Percentiles rank a stretch among this genome's conserved stretches.
These are phyloP conservation scores for Vulpes vulpes DNA, from an alignment of 2,113 vertebrate species.

Conservation along the genomic window DNA sequence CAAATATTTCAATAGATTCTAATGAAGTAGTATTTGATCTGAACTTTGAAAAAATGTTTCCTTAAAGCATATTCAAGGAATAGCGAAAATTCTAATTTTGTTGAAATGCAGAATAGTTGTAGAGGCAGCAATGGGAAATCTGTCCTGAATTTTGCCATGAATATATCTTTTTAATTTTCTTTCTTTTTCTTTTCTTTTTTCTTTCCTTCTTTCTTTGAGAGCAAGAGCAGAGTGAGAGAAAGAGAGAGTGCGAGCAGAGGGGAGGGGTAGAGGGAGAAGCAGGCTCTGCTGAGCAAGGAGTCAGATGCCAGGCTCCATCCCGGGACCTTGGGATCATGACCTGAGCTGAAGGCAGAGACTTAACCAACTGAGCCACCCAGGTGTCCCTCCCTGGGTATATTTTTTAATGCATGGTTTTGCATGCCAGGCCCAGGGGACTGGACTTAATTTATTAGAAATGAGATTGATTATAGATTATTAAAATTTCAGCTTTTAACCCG, in stretches of 20 bases:
- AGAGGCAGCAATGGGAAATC: background rate
- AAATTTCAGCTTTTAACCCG: slow-evolving; percentile 23
- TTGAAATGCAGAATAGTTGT: background rate
- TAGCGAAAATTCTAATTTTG: background rate
- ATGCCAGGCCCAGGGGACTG: background rate
- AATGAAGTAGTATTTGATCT: background rate
- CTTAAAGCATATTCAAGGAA: background rate
- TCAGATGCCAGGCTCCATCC: no score
- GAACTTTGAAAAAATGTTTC: background rate
- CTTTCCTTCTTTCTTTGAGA: background rate
- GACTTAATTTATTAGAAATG: background rate
- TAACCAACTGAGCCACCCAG: no score
- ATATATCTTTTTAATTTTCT: background rate
- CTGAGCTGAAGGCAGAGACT: no score
- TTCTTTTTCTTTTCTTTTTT: background rate
- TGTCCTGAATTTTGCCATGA: background rate
- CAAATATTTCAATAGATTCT: slow-evolving; percentile 1
- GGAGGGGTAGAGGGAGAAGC: background rate
- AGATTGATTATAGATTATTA: background rate
- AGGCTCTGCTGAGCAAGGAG: no score
- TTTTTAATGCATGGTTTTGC: background rate
- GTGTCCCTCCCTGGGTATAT: background rate
- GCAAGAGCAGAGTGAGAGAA: background rate
- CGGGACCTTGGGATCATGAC: no score
- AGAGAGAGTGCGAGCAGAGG: background rate